Conservation (phyloP, 2,797 vertebrate genomes). For the Hypotaenidia philippensis region DNA sequence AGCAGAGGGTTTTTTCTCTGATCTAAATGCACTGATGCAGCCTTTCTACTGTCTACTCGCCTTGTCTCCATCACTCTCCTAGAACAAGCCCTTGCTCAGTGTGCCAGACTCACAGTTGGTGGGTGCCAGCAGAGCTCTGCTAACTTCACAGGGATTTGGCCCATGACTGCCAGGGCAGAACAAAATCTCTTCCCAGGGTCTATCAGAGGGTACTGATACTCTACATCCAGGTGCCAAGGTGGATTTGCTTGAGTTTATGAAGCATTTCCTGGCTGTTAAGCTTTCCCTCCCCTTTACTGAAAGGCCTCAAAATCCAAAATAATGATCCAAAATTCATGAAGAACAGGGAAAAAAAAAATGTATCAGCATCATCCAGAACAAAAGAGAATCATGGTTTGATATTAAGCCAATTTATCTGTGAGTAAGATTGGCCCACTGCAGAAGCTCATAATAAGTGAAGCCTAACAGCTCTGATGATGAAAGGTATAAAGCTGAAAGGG, state of each 20-base stretch:
- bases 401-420: neutral
- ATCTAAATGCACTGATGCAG: neutral
- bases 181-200: neutral
- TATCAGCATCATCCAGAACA: neutral
- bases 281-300: neutral
- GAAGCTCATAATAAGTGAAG: neutral
- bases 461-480: neutral
- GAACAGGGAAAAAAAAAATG: neutral
- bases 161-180: neutral
- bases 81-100: accelerated
- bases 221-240: neutral
- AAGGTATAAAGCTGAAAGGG: neutral
- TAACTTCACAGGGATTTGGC: neutral
- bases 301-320: neutral
- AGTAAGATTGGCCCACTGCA: neutral
- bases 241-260: neutral
- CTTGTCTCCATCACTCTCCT: neutral
- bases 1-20: neutral
- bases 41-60: neutral
- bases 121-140: neutral
- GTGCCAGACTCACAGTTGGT: neutral
- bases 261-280: neutral
- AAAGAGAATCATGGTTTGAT: neutral
- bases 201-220: neutral
- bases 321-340: neutral